These are phyloP conservation scores for Orchestia grillus DNA, from an alignment of 1,140 invertebrate species.

Conservation along the genomic window DNA sequence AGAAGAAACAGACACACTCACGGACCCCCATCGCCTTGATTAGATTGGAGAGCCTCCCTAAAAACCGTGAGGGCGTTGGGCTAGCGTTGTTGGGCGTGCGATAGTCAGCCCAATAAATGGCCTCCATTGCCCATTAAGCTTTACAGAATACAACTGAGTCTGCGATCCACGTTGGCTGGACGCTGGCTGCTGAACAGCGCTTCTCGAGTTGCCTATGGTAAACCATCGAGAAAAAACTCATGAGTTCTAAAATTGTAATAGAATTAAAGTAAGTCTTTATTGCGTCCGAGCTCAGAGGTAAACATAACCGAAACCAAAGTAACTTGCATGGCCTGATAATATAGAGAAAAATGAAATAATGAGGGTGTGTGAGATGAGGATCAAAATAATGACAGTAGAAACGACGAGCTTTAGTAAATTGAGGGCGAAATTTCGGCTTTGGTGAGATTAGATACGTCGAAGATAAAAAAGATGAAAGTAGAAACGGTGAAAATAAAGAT, in stretches of 20 bases:
- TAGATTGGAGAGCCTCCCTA: neutral
- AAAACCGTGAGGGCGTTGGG: neutral
- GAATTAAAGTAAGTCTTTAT: neutral
- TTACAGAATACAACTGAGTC: neutral
- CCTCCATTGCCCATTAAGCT: neutral
- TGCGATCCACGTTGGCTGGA: neutral
- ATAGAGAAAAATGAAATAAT: neutral
- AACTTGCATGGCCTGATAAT: neutral
- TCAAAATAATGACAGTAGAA: too few relatives aligned
- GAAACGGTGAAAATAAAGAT: too few relatives aligned
- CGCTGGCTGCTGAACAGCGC: neutral
- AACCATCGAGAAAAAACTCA: neutral
- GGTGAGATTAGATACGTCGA: too few relatives aligned
- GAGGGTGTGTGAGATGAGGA: neutral
- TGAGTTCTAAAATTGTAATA: neutral
- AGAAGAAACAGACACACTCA: slow-evolving; percentile 7
- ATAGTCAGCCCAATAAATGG: neutral
- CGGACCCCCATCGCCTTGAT: neutral
- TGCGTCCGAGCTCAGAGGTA: neutral
- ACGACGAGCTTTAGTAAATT: too few relatives aligned
- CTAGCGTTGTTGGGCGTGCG: neutral
- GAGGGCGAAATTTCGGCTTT: too few relatives aligned
- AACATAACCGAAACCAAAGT: neutral
- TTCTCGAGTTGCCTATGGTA: neutral
- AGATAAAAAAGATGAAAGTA: too few relatives aligned